Evolutionary conservation across 2,797 vertebrate species (phyloP).

Genomic region (Neostethus bicornis): DNA sequence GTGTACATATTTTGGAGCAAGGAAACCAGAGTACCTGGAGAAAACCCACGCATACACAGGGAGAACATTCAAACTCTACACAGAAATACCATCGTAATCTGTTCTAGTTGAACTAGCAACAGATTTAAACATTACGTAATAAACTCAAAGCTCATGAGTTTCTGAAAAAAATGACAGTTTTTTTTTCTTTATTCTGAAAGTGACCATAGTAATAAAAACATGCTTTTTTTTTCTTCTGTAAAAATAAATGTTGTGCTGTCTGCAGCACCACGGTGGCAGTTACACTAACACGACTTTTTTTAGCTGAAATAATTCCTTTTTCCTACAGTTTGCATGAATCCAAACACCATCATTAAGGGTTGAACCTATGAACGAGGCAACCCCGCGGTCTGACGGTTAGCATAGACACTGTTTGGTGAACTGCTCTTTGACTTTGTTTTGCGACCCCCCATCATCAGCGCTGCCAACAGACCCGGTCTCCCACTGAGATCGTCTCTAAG

Average conservation of each 20-base stretch:
- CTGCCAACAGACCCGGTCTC: constrained; percentile 30
- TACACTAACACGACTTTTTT: constrained; percentile 28
- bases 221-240: constrained; percentile 9
- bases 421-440: constrained; percentile 47
- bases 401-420: constrained; percentile 51
- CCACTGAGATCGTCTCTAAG: constrained; percentile 46
- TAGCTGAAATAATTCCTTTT: constrained; percentile 47
- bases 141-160: too few relatives aligned
- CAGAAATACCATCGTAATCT: too few relatives aligned
- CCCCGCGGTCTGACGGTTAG: constrained; percentile 38
- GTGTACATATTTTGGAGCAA: too few relatives aligned
- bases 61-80: too few relatives aligned
- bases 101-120: too few relatives aligned
- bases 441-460: constrained; percentile 43
- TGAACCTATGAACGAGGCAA: constrained; percentile 42
- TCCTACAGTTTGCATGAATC: constrained; percentile 28
- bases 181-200: too few relatives aligned
- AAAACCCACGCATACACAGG: too few relatives aligned
- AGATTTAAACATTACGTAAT: too few relatives aligned
- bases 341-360: constrained; percentile 48
- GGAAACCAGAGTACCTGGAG: too few relatives aligned
- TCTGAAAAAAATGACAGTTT: too few relatives aligned
- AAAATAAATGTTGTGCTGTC: constrained; percentile 19
- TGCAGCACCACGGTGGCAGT: constrained; percentile 17
- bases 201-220: constrained; percentile 5